Conservation (phyloP, 2,888 invertebrate species). For the Caenorhabditis japonica region DNA sequence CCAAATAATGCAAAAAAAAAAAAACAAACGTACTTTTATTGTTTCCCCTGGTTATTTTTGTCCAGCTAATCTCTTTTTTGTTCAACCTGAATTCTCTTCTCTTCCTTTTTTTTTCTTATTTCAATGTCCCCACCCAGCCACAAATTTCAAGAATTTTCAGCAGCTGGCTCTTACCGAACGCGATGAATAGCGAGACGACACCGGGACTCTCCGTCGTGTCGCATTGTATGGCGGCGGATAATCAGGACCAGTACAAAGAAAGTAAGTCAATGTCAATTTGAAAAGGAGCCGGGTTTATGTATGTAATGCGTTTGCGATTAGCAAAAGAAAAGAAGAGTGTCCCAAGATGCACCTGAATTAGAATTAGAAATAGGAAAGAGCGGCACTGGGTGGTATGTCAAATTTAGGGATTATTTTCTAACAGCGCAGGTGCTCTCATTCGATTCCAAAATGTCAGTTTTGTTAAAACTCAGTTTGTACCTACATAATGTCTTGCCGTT, state of each 20-base stretch:
- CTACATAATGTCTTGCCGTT: too few species aligned
- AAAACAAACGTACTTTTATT: too few species aligned
- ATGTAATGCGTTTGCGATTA: conserved; percentile 15
- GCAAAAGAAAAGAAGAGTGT: too few species aligned
- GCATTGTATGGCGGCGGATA: conserved; percentile 40
- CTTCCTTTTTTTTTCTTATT: too few species aligned
- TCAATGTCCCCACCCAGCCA: too few species aligned
- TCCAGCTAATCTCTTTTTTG: not conserved
- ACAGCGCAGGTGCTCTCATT: conserved; percentile 24
- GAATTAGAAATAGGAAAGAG: not conserved
- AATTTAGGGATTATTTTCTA: conserved; percentile 26
- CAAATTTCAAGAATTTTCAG: too few species aligned
- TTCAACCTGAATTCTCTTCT: conserved; percentile 8
- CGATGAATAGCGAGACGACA: conserved; percentile 37
- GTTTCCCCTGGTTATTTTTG: too few species aligned
- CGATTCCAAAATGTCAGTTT: too few species aligned
- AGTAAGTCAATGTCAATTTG: conserved; percentile 5
- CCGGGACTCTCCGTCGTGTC: conserved; percentile 30
- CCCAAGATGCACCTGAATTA: not conserved
- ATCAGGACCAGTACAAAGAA: conserved; percentile 51
- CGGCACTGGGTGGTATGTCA: too few species aligned
- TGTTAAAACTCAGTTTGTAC: too few species aligned
- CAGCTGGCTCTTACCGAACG: not conserved
- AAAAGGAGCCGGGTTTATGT: too few species aligned
- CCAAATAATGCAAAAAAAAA: too few species aligned